Conservation (phyloP, 2,113 vertebrate species). For the Indicator maculatus region DNA sequence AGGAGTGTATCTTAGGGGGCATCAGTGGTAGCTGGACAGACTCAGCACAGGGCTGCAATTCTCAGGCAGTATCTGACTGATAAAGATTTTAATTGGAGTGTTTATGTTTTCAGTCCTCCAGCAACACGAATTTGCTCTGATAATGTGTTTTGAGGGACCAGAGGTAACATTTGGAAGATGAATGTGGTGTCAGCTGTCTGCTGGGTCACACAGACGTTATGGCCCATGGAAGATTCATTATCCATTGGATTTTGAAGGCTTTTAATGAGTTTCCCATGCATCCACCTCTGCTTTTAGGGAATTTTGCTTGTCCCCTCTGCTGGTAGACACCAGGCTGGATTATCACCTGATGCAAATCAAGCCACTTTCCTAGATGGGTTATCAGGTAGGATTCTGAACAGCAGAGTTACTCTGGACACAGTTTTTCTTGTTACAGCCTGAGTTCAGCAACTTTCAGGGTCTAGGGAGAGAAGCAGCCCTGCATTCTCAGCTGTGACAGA, state of each 20-base stretch:
- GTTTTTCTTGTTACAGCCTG: neutral
- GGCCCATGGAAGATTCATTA: neutral
- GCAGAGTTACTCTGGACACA: neutral
- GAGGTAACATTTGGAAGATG: conserved; percentile 38
- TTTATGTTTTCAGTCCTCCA: conserved; percentile 39
- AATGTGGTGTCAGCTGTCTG: conserved; percentile 39
- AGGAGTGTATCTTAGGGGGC: neutral
- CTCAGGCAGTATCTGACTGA: conserved; percentile 7
- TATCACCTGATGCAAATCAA: neutral
- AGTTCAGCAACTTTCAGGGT: neutral
- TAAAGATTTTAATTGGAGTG: conserved; percentile 65
- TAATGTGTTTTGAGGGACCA: conserved; percentile 24
- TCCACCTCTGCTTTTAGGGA: neutral
- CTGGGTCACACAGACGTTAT: neutral
- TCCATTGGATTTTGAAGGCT: neutral
- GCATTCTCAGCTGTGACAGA: fast-evolving
- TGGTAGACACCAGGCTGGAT: neutral
- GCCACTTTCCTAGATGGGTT: neutral
- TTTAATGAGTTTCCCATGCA: conserved; percentile 36
- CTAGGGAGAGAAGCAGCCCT: neutral
- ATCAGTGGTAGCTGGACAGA: neutral
- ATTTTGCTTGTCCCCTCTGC: neutral
- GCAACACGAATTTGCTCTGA: conserved; percentile 31
- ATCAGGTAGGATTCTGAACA: neutral
- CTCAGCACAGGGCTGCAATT: neutral